These are phyloP conservation scores for Atlantisia rogersi DNA, from an alignment of 2,113 vertebrate species.

Conservation along the genomic window DNA sequence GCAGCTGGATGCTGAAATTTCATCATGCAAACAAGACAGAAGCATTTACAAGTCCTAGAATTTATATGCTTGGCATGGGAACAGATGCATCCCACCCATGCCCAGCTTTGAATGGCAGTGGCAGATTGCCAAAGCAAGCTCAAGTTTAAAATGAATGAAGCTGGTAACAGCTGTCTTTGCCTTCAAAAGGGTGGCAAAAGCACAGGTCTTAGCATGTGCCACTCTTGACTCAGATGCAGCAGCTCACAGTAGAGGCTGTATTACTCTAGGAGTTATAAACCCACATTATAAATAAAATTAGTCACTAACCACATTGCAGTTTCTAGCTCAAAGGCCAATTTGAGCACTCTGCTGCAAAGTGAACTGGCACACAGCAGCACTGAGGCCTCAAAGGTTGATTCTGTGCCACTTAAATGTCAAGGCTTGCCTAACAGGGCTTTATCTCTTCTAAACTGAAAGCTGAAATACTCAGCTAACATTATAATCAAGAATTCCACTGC, in stretches of 20 bases:
- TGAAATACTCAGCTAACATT: not conserved
- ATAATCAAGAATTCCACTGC: not conserved
- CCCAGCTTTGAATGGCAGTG: constrained; percentile 12
- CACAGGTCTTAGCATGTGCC: not conserved
- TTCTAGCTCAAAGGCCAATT: not conserved
- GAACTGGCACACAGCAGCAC: not conserved
- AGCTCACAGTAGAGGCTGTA: not conserved
- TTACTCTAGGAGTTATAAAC: not conserved
- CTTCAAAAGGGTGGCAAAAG: constrained; percentile 15
- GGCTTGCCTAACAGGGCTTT: not conserved
- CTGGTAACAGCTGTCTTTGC: not conserved
- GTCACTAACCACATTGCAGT: not conserved
- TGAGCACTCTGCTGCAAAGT: not conserved
- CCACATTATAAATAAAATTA: not conserved
- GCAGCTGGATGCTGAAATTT: constrained; percentile 34
- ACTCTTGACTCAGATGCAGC: not conserved
- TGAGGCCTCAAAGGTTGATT: not conserved
- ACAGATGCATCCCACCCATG: constrained; percentile 27
- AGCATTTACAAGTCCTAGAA: constrained; percentile 13
- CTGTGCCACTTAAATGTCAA: too few species aligned
- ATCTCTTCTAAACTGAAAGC: not conserved
- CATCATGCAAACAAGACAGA: not conserved
- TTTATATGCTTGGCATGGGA: constrained; percentile 33
- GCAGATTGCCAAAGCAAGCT: constrained; percentile 31
- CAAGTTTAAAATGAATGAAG: constrained; percentile 11